A percentile compares a stretch with the other conserved stretches of the same genome.
These are phyloP conservation scores for Actias luna DNA, from an alignment of 2,888 invertebrate genomes.

Conservation along the genomic window DNA sequence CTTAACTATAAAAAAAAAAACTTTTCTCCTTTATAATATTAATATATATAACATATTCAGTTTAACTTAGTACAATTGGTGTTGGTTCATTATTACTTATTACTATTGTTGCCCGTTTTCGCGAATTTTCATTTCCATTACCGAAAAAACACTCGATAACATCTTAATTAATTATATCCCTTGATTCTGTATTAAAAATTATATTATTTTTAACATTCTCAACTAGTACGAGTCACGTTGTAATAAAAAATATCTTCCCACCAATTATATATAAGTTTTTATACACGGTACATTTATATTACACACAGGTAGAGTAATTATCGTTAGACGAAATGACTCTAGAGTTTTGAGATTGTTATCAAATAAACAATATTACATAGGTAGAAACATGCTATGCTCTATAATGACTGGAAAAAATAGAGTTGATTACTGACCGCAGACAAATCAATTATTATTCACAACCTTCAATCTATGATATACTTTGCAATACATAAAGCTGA, in stretches of 20 bases:
- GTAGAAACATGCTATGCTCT: not conserved
- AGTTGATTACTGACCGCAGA: not conserved
- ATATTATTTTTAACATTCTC: not conserved
- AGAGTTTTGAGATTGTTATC: constrained; percentile 56
- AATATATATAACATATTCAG: too few species aligned
- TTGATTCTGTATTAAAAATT: not conserved
- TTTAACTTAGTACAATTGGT: too few species aligned
- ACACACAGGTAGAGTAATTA: not conserved
- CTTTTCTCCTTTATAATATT: too few species aligned
- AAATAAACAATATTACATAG: constrained; percentile 47
- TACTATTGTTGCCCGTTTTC: too few species aligned
- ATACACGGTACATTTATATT: not conserved
- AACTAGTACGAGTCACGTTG: not conserved
- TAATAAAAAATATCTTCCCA: constrained; percentile 7
- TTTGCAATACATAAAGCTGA: not conserved
- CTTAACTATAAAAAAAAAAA: too few species aligned
- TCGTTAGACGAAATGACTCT: constrained; percentile 46
- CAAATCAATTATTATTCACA: not conserved
- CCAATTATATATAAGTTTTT: constrained; percentile 9
- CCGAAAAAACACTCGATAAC: too few species aligned
- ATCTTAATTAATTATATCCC: not conserved
- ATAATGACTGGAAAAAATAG: not conserved
- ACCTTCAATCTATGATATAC: not conserved
- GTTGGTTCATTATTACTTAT: too few species aligned
- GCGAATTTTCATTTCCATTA: too few species aligned